Evolutionary conservation across 2,888 invertebrate genomes (phyloP).

Genomic region (Horisme vitalbata): DNA sequence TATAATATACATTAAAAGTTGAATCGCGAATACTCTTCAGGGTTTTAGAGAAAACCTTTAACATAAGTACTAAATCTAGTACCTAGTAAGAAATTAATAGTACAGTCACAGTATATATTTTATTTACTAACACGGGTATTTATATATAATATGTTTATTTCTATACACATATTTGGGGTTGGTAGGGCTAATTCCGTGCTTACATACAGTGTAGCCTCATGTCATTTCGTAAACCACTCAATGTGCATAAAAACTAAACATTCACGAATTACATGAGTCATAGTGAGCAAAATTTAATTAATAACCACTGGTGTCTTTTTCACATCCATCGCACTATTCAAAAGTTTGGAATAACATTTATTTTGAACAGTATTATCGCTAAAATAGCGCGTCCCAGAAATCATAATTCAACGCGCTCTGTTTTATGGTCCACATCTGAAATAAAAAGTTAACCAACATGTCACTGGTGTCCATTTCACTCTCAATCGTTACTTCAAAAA

Average conservation of each 20-base stretch:
- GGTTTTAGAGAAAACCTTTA: not conserved
- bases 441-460: constrained; percentile 7
- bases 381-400: constrained; percentile 20
- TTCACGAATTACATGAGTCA: not conserved
- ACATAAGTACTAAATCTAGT: too few species aligned
- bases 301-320: constrained; percentile 21
- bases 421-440: constrained; percentile 21
- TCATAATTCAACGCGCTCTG: constrained; percentile 23
- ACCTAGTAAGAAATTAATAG: too few species aligned
- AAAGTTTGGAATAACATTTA: constrained; percentile 30
- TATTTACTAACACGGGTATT: too few species aligned
- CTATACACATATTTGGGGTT: too few species aligned
- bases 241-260: constrained; percentile 1
- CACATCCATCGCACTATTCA: constrained; percentile 16
- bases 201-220: too few species aligned
- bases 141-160: too few species aligned
- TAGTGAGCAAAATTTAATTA: constrained; percentile 18
- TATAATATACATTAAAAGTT: not conserved
- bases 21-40: not conserved
- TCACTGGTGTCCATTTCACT: constrained; percentile 6
- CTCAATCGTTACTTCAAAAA: not conserved
- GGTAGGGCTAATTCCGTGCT: too few species aligned
- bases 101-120: too few species aligned
- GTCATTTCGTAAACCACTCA: constrained; percentile 1
- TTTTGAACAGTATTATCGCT: constrained; percentile 22